These are phyloP conservation scores for Noctilio leporinus DNA, from an alignment of 2,113 vertebrate species.

Conservation along the genomic window DNA sequence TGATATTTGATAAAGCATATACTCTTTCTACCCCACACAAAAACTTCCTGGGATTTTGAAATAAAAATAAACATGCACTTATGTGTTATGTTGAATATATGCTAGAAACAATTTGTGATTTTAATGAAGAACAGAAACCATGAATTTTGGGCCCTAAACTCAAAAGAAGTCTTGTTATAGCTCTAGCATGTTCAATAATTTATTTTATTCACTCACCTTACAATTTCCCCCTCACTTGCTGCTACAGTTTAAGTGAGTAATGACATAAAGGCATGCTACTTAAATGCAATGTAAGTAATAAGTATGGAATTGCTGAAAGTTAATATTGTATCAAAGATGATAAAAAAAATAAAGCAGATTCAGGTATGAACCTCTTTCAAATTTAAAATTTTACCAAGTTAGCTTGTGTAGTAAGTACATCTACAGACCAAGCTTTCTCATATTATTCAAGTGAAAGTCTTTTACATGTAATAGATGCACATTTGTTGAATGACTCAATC, in stretches of 20 bases:
- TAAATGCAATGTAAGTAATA: background rate
- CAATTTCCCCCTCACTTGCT: background rate
- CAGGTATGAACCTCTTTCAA: background rate
- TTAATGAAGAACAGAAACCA: background rate
- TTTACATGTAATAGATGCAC: background rate
- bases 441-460: background rate
- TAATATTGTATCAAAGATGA: background rate
- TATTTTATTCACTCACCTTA: background rate
- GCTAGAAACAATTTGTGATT: background rate
- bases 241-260: background rate
- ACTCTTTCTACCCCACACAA: background rate
- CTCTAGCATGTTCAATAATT: background rate
- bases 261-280: background rate
- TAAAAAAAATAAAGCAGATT: background rate
- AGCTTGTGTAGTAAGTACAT: background rate
- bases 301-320: background rate
- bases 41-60: background rate
- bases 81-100: background rate
- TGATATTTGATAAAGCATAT: background rate
- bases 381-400: background rate
- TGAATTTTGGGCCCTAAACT: background rate
- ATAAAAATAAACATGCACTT: background rate
- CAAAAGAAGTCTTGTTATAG: background rate
- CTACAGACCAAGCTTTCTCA: background rate
- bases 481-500: constrained; percentile 10